phyloP scores from a whole-genome alignment of 2,113 vertebrate species.

The Serinus canaria region DNA sequence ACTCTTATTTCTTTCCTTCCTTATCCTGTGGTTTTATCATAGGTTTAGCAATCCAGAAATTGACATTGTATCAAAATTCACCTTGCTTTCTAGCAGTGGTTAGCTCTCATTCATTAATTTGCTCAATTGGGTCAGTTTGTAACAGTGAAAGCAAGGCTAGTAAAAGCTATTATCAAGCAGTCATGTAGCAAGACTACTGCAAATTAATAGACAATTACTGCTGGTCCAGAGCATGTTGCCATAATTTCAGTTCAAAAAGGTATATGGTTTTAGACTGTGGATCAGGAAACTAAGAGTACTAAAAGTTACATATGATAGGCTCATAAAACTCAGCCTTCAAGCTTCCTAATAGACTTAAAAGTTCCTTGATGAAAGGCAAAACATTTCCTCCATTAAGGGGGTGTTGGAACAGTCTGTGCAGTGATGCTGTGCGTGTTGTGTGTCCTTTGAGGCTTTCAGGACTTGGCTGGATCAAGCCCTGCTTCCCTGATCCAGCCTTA shows the following conservation, averaged over 20 bases:
- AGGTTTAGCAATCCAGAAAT: neutral
- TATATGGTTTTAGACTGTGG: neutral
- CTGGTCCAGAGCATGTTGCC: neutral
- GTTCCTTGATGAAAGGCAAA: neutral
- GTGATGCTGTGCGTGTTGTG: neutral
- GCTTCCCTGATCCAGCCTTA: neutral
- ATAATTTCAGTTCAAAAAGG: neutral
- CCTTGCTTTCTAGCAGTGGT: neutral
- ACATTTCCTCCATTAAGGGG: neutral
- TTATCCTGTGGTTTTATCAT: neutral
- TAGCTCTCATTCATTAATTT: neutral
- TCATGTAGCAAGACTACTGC: neutral
- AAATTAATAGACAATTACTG: neutral
- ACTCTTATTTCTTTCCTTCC: neutral
- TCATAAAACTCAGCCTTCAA: neutral
- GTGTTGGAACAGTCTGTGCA: neutral
- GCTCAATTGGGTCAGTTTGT: neutral
- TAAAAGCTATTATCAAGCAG: neutral
- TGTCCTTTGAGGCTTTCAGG: neutral
- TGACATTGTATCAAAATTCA: neutral
- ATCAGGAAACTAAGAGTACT: neutral
- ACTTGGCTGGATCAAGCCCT: neutral
- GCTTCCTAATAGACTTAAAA: neutral
- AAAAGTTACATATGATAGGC: neutral
- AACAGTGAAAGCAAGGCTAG: neutral